Evolutionary conservation across 2,888 invertebrate genomes (phyloP), one percentile per base, ranked within the genome.

Genomic region (Lamproptera curius): DNA sequence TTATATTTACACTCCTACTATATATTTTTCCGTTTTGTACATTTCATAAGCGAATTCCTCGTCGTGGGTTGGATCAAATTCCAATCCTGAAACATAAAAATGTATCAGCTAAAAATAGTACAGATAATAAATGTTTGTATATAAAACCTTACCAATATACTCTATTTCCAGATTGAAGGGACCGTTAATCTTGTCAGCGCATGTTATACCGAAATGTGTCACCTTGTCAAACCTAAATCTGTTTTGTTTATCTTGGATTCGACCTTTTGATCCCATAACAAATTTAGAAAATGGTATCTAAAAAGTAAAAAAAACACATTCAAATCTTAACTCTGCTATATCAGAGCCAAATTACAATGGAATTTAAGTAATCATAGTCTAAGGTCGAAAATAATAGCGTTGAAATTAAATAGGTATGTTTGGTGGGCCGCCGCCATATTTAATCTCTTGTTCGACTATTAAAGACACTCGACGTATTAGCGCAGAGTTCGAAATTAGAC

Each of bases 211-310:
- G 63, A 99, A 89, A 65, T 91, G 91, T 0, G 92, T 91, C 0
- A 98, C 81, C 59, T 73, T 84, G 56, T 91, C 73, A 20, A 92
- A 65, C 0, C 89, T 83, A 36, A 97, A 76, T 2, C 91, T 78
- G 15, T 59, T 71, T 73, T 97, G 98, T 45, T 84, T 90, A 72
- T 97, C 97, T 80, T 97, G 97, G 23, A 97, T 74, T 15, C 94
- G 88, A 1, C 98, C 98, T 82, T 95, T 96, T 2, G 92, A 92
- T 2, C 92, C 89, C 26, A 95, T 78, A 56, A 94, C 91, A 70
- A 98, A 98, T 77, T 97, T 97, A 8, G 97, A 97, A 82, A 98
- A 97, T 1, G 98, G 98, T 65, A 98, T 95, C 95, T 94, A 87
- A 34, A 92, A 91, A 5, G 20, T 20, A n/a, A n/a, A n/a, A n/a